These are phyloP conservation scores for Gymnothorax javanicus DNA, from an alignment of 2,797 vertebrate species.

Conservation along the genomic window DNA sequence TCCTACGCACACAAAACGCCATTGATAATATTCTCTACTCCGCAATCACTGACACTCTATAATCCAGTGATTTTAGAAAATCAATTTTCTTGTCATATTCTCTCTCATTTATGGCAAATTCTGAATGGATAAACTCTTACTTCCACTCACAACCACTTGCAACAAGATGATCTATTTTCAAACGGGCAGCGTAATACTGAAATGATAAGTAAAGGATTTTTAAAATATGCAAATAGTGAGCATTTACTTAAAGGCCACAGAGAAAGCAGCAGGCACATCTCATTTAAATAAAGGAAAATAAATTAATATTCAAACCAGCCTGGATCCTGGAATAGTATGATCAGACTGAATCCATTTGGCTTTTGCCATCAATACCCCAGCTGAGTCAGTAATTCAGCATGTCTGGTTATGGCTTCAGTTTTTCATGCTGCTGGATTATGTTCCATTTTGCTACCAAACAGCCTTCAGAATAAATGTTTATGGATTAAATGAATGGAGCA, in stretches of 20 bases:
- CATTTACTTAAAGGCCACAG: background rate
- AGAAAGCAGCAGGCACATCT: background rate
- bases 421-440: background rate
- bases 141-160: background rate
- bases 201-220: background rate
- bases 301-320: background rate
- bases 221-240: background rate
- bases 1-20: background rate
- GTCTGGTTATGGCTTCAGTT: background rate
- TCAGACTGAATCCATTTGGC: background rate
- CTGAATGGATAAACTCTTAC: background rate
- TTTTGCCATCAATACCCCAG: background rate
- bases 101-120: background rate
- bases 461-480: background rate
- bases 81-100: background rate
- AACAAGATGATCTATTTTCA: background rate
- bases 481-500: slow-evolving; percentile 13
- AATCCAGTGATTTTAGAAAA: slow-evolving; percentile 4
- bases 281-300: background rate
- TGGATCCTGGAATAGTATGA: background rate
- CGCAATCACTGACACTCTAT: background rate
- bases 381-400: background rate
- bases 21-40: background rate
- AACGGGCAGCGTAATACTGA: background rate
- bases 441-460: background rate